These are phyloP conservation scores for Drosophila differens DNA, from an alignment of 2,888 invertebrate species.

Conservation along the genomic window DNA sequence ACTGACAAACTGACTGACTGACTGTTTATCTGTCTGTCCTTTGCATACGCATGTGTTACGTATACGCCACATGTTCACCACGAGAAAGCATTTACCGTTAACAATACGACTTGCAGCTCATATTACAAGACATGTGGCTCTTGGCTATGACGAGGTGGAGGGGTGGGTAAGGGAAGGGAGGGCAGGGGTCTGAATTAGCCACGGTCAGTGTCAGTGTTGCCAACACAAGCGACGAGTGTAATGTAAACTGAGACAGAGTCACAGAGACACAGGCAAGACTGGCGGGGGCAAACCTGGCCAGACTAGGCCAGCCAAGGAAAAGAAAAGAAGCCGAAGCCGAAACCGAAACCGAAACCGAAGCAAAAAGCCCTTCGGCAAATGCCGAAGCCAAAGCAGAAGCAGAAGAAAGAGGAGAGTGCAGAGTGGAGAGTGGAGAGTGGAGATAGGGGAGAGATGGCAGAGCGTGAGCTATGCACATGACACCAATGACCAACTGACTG, in stretches of 20 bases:
- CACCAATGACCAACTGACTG: conserved; percentile 84
- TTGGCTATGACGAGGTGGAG: not conserved
- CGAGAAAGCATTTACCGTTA: conserved; percentile 48
- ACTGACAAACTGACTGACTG: not conserved
- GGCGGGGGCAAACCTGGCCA: conserved; percentile 5
- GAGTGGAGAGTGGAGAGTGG: not conserved
- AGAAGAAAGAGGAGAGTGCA: conserved; percentile 17
- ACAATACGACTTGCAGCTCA: conserved; percentile 38
- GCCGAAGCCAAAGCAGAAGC: not conserved
- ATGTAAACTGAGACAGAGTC: conserved; percentile 62
- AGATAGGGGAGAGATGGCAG: conserved; percentile 10
- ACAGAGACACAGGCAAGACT: conserved; percentile 5
- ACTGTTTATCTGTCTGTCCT: not conserved
- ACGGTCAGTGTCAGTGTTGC: conserved; percentile 12
- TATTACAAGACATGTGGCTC: conserved; percentile 51
- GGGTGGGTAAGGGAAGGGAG: not conserved
- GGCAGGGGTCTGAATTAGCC: conserved; percentile 1
- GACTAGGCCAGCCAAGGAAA: conserved; percentile 33
- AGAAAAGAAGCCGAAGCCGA: conserved; percentile 4
- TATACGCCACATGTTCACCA: conserved; percentile 58
- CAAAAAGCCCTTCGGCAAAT: conserved; percentile 1
- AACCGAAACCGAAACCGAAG: not conserved
- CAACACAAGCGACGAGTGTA: conserved; percentile 5
- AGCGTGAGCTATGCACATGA: conserved; percentile 62
- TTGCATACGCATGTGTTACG: conserved; percentile 42